Evolutionary conservation across 23 tunicate species (phyloP), one percentile per base, ranked within the genome.

Genomic region (Halocynthia aurantium): DNA sequence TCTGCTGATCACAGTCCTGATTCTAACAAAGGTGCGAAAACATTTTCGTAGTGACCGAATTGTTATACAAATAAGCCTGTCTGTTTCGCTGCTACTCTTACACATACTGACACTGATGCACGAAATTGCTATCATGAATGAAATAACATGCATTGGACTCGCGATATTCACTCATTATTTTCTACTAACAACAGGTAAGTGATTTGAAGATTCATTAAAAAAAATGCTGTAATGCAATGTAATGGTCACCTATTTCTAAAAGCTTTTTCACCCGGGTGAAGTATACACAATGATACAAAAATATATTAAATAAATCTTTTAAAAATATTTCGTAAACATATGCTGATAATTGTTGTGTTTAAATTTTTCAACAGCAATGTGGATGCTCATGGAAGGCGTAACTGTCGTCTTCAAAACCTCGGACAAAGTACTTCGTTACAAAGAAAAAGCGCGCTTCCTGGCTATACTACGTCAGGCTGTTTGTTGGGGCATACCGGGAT

Each of bases 371-470:
- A 8, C 71, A 77, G 81, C 61, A 11, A 77, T 64, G 72, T 77
- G 81, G 81, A 77, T 77, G 81, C 21, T 77, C 9, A 64, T 77
- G 72, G 81, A 77, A 62, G 81, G 81, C 7, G 65, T 62, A 7
- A 31, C 69, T 49, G 53, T 77, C 58, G 8, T 62, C 7, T 56
- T 77, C 5, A 53, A 56, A 7, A 77, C 81, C 8, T 60, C 81
- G 53, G 53, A 77, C 51, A n/a, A 56, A 6, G 50, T 62, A 40
- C n/a, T 62, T 58, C 69, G 81, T 0, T 77, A 64, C 53, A 64
- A 72, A 31, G 70, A 56, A 13, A 55, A 55, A 60, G 10, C 12
- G 7, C 58, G 62, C 53, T 52, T 60, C 19, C 56, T 77, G 58
- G 55, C 20, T 7, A 51, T 62, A 31, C 10, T 9, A 10, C n/a